Percentiles rank a stretch among this genome's conserved stretches.
Evolutionary conservation across 2,888 invertebrate species (phyloP).

Genomic region (Philaethria dido): DNA sequence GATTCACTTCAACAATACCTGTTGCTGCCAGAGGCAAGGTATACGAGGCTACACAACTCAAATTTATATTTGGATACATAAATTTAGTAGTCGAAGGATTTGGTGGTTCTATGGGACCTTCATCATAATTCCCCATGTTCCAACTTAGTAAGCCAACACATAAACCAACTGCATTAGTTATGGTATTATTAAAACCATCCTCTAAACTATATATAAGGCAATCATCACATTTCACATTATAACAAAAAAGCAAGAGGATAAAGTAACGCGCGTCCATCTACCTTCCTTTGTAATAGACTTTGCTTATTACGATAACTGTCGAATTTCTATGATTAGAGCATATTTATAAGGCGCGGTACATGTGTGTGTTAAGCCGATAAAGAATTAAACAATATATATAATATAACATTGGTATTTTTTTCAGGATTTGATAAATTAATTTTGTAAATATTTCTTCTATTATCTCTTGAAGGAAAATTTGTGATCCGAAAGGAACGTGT

Average conservation of each 20-base stretch:
- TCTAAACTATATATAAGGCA: conserved; percentile 59
- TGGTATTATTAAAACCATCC: conserved; percentile 48
- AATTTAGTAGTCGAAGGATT: conserved; percentile 49
- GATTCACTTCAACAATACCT: conserved; percentile 56
- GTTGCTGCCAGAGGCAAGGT: conserved; percentile 50
- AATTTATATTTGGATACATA: conserved; percentile 47
- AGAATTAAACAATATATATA: conserved; percentile 26
- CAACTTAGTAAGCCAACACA: conserved; percentile 52
- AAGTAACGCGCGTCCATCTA: conserved; percentile 21
- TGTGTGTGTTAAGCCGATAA: conserved; percentile 27
- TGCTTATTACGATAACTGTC: conserved; percentile 45
- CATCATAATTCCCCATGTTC: conserved; percentile 52
- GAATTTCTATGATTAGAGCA: conserved; percentile 44
- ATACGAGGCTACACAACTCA: conserved; percentile 50
- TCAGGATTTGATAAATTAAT: conserved; percentile 7
- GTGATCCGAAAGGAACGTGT: too few relatives aligned
- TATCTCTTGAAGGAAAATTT: too few relatives aligned
- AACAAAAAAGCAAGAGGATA: conserved; percentile 29
- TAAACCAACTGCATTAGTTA: conserved; percentile 43
- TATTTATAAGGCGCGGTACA: conserved; percentile 42
- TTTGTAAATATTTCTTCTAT: not conserved
- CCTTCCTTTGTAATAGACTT: conserved; percentile 35
- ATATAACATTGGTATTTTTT: conserved; percentile 1
- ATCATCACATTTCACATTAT: conserved; percentile 37
- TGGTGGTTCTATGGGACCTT: conserved; percentile 47